A percentile compares a stretch with the other conserved stretches of the same genome.
phyloP scores from a whole-genome alignment of 2,797 vertebrate genomes.

The Etheostoma nigrum region DNA sequence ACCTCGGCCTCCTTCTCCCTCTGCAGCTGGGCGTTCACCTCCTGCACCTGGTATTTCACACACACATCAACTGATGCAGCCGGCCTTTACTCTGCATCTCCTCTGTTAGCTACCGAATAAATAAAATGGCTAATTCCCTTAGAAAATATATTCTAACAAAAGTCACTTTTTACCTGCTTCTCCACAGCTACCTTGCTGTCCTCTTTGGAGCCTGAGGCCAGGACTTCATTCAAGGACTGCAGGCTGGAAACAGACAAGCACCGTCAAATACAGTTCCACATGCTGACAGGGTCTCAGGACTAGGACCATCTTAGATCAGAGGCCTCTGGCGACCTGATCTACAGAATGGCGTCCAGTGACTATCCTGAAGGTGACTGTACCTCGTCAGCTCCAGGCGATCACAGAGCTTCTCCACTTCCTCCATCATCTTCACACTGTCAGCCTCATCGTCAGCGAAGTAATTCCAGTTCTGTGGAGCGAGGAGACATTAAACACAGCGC shows the following conservation, averaged over 20 bases:
- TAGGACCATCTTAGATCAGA: neutral
- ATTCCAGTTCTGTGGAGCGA: conserved; percentile 91
- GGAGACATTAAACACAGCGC: neutral
- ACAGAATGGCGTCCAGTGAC: neutral
- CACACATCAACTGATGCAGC: neutral
- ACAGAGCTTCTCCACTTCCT: conserved; percentile 98
- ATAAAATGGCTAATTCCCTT: neutral
- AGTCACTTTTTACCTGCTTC: conserved; percentile 88
- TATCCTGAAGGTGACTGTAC: conserved; percentile 68
- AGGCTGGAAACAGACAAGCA: conserved; percentile 83
- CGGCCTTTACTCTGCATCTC: neutral
- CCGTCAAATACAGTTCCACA: neutral
- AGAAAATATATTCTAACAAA: neutral
- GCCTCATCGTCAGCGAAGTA: conserved; percentile 94
- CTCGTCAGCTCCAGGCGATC: conserved; percentile 95
- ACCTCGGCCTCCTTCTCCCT: conserved; percentile 94
- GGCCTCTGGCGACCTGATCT: neutral
- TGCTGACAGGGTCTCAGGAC: neutral
- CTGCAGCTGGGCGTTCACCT: conserved; percentile 93
- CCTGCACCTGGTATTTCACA: conserved; percentile 83
- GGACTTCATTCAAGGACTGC: conserved; percentile 94
- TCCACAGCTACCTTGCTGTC: conserved; percentile 92
- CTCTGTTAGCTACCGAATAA: neutral
- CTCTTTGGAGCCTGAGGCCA: conserved; percentile 91
- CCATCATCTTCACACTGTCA: conserved; percentile 98